phyloP scores from a whole-genome alignment of 2,888 invertebrate species.

The Arge pagana region DNA sequence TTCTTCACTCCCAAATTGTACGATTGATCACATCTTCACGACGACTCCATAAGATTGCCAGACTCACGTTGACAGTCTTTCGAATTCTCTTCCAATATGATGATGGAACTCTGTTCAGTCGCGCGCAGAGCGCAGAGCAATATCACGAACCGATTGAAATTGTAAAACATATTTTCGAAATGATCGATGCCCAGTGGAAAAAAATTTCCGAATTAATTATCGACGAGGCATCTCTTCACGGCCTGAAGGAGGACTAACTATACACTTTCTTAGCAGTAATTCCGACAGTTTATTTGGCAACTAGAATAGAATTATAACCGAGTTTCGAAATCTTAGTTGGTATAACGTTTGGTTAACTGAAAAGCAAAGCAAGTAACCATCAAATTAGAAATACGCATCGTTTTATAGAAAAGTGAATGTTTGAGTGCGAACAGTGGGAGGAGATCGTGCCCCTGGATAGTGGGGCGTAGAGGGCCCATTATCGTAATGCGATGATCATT shows the following conservation, averaged over 20 bases:
- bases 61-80: slow-evolving; percentile 39
- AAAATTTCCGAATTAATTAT: too few relatives aligned
- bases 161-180: slow-evolving; percentile 5
- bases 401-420: slow-evolving; percentile 55
- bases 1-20: neutral
- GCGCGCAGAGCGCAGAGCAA: neutral
- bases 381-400: slow-evolving; percentile 40
- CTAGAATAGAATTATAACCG: too few relatives aligned
- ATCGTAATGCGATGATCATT: slow-evolving; percentile 12
- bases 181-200: too few relatives aligned
- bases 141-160: neutral
- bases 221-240: too few relatives aligned
- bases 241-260: too few relatives aligned
- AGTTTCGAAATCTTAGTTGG: too few relatives aligned
- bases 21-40: neutral
- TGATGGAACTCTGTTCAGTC: slow-evolving; percentile 32
- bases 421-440: slow-evolving; percentile 47
- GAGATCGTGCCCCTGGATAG: slow-evolving; percentile 19
- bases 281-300: neutral
- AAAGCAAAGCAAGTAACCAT: slow-evolving; percentile 34
- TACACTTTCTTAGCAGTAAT: neutral
- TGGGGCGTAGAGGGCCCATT: slow-evolving; percentile 11
- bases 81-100: slow-evolving; percentile 35
- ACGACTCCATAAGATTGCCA: neutral
- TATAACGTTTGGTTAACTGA: too few relatives aligned